Evolutionary conservation across 2,113 vertebrate genomes (phyloP), one percentile per base, ranked within the genome.

Genomic region (Calyptommatus sinebrachiatus): DNA sequence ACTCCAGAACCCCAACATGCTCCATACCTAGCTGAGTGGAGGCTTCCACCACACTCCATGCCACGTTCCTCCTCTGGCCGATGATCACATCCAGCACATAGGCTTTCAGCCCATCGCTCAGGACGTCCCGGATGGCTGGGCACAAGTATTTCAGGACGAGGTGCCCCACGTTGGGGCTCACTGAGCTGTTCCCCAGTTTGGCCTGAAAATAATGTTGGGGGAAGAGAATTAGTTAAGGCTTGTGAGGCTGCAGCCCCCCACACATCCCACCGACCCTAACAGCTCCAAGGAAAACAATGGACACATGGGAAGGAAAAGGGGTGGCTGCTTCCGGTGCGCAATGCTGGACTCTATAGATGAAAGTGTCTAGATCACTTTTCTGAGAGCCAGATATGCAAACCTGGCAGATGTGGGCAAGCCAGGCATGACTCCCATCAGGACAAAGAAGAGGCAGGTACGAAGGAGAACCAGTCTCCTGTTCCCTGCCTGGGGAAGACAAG

Each of bases 91-190:
- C 98, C 75, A 99, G 94, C 1, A 99, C 94, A 0, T 97, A 97
- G 60, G 97, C 94, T 92, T 97, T 97, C 84, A 99, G 95, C 0
- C 98, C 98, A 0, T 99, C 98, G 76, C 97, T 95, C 80, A 99
- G 93, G 24, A 99, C 91, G 2, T 96, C 95, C 5, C 86, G 94
- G 79, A 99, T 95, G 8, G 98, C 98, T 0, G 98, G 98, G 60
- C 98, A 99, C 84, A 99, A 91, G 91, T 99, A 99, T 91, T 99
- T 99, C 89, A 99, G 94, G 89, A 99, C 95, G 67, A 99, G 95
- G 89, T 99, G 98, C 9, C 97, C 98, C 77, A 99, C 95, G 0
- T 99, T 99, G 67, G 98, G 98, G 93, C 98, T 99, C 80, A 99
- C 97, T 0, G 97, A 98, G 88, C 98, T 99, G 93, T 99, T 99